These are phyloP conservation scores for Coptotermes formosanus DNA, from an alignment of 1,140 invertebrate genomes.

Conservation along the genomic window DNA sequence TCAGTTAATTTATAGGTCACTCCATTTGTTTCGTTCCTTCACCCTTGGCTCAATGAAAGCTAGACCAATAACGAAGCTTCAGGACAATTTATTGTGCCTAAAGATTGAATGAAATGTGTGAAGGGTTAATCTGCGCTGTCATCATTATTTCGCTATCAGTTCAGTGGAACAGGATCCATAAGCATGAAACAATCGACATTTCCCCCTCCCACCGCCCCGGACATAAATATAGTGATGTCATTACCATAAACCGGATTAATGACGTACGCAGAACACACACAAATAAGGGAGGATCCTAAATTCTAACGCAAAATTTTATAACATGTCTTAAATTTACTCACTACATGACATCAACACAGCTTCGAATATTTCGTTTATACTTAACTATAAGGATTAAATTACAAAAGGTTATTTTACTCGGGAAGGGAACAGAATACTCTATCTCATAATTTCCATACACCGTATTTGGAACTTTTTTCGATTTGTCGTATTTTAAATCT, in stretches of 20 bases:
- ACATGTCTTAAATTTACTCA: too few species aligned
- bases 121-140: neutral
- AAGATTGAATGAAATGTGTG: neutral
- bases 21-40: neutral
- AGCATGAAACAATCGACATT: neutral
- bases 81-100: neutral
- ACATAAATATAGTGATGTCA: neutral
- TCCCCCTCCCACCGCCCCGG: neutral
- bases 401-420: too few species aligned
- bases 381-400: too few species aligned
- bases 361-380: too few species aligned
- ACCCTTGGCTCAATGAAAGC: neutral
- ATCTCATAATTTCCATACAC: too few species aligned
- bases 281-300: neutral
- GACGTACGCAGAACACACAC: neutral
- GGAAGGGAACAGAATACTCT: too few species aligned
- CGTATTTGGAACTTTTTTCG: too few species aligned
- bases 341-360: too few species aligned
- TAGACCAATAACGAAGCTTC: neutral
- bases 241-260: neutral
- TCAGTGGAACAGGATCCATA: neutral
- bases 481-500: too few species aligned
- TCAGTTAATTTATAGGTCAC: too few species aligned
- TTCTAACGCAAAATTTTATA: neutral
- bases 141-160: constrained; percentile 4